These are phyloP conservation scores for Matsumyia berberina DNA, from an alignment of 2,888 invertebrate genomes.

Conservation along the genomic window DNA sequence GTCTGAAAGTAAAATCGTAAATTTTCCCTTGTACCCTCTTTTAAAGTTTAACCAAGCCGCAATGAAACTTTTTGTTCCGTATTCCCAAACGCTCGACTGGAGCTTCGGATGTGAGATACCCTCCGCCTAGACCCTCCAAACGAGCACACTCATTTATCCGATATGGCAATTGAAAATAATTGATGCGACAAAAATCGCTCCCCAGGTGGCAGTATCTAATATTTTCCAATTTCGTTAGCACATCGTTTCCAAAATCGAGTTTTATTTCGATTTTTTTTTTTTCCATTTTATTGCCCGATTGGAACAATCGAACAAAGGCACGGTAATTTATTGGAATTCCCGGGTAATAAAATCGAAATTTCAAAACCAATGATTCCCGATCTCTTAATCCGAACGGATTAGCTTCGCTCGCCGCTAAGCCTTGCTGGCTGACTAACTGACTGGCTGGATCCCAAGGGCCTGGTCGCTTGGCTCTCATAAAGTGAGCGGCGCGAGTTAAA, in stretches of 20 bases:
- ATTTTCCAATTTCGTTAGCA: slow-evolving; percentile 75
- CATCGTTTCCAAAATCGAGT: slow-evolving; percentile 71
- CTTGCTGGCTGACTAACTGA: too few relatives aligned
- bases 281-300: slow-evolving; percentile 61
- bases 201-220: slow-evolving; percentile 77
- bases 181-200: slow-evolving; percentile 77
- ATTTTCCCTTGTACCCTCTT: slow-evolving; percentile 30
- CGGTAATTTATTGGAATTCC: slow-evolving; percentile 69
- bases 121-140: slow-evolving; percentile 17
- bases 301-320: slow-evolving; percentile 54
- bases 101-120: not conserved
- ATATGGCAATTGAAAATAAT: slow-evolving; percentile 77
- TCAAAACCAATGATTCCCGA: slow-evolving; percentile 65
- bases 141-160: slow-evolving; percentile 56
- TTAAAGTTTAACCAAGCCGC: slow-evolving; percentile 38
- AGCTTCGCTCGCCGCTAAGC: slow-evolving; percentile 12
- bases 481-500: slow-evolving; percentile 38
- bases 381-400: slow-evolving; percentile 68
- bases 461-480: not conserved
- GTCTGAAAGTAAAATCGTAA: slow-evolving; percentile 57
- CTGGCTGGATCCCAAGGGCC: slow-evolving; percentile 26
- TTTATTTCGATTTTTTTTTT: slow-evolving; percentile 61
- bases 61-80: slow-evolving; percentile 20
- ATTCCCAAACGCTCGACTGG: slow-evolving; percentile 47
- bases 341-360: slow-evolving; percentile 68